Conservation (phyloP, 2,113 vertebrate species). For the Patagioenas fasciata region DNA sequence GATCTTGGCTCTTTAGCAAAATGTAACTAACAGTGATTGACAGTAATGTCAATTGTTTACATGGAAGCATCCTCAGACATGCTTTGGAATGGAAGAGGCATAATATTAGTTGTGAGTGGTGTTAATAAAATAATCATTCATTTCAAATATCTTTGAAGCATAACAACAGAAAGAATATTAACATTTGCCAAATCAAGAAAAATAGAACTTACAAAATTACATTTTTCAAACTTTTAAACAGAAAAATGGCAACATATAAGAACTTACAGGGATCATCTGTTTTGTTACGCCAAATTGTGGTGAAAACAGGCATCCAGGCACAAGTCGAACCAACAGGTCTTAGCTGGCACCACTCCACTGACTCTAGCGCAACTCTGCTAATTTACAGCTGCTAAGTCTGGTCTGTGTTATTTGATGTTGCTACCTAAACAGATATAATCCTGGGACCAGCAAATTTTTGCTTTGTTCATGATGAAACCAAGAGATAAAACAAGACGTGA, state of each 20-base stretch:
- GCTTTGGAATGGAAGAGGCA: neutral
- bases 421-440: slow-evolving; percentile 29
- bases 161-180: neutral
- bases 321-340: neutral
- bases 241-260: neutral
- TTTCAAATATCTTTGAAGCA: neutral
- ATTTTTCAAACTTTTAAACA: neutral
- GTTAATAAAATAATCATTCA: slow-evolving; percentile 4
- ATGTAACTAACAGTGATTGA: neutral
- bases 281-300: neutral
- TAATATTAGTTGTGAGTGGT: neutral
- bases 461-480: neutral
- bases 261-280: neutral
- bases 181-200: neutral
- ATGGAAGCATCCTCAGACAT: neutral
- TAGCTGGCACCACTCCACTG: neutral
- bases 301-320: neutral
- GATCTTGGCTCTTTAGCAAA: slow-evolving; percentile 7
- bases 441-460: neutral
- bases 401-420: neutral
- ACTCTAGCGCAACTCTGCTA: neutral
- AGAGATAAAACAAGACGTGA: neutral
- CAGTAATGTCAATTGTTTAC: neutral
- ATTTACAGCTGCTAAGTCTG: neutral
- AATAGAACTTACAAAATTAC: neutral